Evolutionary conservation across 1,140 invertebrate genomes (phyloP).

Genomic region (Drosophila cardini): DNA sequence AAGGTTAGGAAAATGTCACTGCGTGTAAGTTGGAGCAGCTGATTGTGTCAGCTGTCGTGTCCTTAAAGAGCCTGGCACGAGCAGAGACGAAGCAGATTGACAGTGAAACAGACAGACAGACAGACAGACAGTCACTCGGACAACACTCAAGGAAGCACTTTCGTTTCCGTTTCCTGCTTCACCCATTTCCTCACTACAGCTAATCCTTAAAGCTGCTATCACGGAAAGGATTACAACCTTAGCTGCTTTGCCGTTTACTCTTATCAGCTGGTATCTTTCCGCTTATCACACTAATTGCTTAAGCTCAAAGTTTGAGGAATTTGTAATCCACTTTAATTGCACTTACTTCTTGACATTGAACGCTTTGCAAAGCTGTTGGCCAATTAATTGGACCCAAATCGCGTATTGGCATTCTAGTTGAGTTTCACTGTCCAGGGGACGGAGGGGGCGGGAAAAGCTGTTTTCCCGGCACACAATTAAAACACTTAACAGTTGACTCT

Average conservation of each 20-base stretch:
- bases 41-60: slow-evolving; percentile 39
- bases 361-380: slow-evolving; percentile 58
- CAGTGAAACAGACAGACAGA: not conserved
- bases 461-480: not conserved
- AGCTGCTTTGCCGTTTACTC: slow-evolving; percentile 5
- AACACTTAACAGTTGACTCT: slow-evolving; percentile 2
- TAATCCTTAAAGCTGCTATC: not conserved
- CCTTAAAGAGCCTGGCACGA: slow-evolving; percentile 46
- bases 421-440: not conserved
- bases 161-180: slow-evolving; percentile 17
- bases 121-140: not conserved
- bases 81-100: slow-evolving; percentile 1
- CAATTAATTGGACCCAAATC: slow-evolving; percentile 63
- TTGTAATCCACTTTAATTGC: slow-evolving; percentile 7
- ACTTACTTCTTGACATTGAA: slow-evolving; percentile 84
- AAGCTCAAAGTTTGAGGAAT: not conserved
- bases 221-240: slow-evolving; percentile 6
- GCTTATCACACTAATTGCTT: not conserved
- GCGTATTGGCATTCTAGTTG: slow-evolving; percentile 67
- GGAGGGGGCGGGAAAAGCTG: not conserved
- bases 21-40: slow-evolving; percentile 7
- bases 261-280: slow-evolving; percentile 13
- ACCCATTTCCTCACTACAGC: not conserved
- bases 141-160: slow-evolving; percentile 10
- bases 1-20: slow-evolving; percentile 66